Base-by-base conservation (phyloP, 2,797 vertebrate species). In the Calcarius lapponicus region DNA sequence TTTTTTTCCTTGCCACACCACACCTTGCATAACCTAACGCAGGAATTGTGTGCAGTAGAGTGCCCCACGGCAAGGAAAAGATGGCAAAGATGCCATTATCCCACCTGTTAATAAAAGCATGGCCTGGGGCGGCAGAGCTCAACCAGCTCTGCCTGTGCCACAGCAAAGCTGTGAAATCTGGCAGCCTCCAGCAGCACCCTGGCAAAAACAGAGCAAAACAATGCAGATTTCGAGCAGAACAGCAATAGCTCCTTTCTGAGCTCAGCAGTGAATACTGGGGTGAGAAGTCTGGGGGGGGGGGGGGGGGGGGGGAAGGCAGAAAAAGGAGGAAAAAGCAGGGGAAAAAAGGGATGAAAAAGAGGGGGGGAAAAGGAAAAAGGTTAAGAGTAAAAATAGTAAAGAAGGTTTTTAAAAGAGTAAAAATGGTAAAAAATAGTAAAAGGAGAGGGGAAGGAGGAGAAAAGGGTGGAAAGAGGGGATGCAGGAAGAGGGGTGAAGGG, bases 281-380 rank as follows among this genome's bases (percentile, higher is more conserved):
- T 36, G 51, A 19, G 45, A 50, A 48, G 5, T 21, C 2, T 10
- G 3, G 8, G 3, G 4, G 3, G 4, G 1, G 7, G 36, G 4
- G 1, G 7, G 36, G 3, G 8, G 3, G 4, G 3, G 4, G 1
- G 7, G 36, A 20, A 31, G 21, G 12, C 28, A 48, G 42, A 7
- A 40, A 45, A 38, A 21, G 8, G 10, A 2, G 13, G 7, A 29
- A 3, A 40, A 45, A 15, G 19, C 4, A 18, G 11, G 11, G 2
- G 0, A 13, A 11, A n/a, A 21, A 36, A 15, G 0, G 11, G 5
- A 12, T 4, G 7, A 5, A 51, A 13, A 14, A 21, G 28, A 14
- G 0, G 2, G 5, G 11, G 1, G 0, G 6, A 11, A 15, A 2
- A 4, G 8, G 3, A 15, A 45, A 54, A 43, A 13, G 2, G 17